Base-by-base conservation (phyloP, 2,888 invertebrate genomes). In the Acleris cristana region DNA sequence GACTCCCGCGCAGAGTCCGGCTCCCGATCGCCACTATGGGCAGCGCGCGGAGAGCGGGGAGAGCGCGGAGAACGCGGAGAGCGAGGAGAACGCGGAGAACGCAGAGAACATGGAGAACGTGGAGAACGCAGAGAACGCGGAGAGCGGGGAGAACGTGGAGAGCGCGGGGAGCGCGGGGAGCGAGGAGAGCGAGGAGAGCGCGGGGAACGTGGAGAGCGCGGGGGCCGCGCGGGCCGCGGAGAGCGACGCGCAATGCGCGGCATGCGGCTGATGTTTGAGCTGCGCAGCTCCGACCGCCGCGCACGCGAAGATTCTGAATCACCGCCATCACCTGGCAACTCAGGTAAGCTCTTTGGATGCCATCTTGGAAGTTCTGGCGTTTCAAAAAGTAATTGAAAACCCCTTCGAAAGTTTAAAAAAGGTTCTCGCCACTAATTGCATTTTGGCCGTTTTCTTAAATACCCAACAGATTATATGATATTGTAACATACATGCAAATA, bases 221-320 rank as follows among this genome's bases (percentile, higher is more conserved):
- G 34, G 51, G 23, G 30, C 21, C 52, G 48, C 61, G 59, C 59
- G 56, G 18, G 65, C 67, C 44, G 49, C 26, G 54, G 48, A 61
- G 58, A 61, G 56, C 19, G 66, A 66, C 44, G 67, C 70, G 5
- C 44, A 67, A 45, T 73, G 72, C 62, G 65, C 77, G 76, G 80
- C 10, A 67, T 83, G 63, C 75, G 34, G 10, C 34, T 85, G 34
- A 82, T 81, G 1, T 81, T 84, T 65, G 83, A 83, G 72, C 78
- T 83, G 68, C 77, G 76, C 18, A 75, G 51, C 49, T 40, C 53
- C 10, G 21, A 73, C 63, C 21, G n/a, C n/a, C 8, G 18, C 48
- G 18, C 52, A 18, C 19, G 34, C 16, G 45, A 55, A 21, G 34
- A 12, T 49, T 23, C 23, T 2, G 30, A 14, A 60, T 12, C 12